phyloP scores from a whole-genome alignment of 2,113 vertebrate genomes.

The Corythaixoides concolor region DNA sequence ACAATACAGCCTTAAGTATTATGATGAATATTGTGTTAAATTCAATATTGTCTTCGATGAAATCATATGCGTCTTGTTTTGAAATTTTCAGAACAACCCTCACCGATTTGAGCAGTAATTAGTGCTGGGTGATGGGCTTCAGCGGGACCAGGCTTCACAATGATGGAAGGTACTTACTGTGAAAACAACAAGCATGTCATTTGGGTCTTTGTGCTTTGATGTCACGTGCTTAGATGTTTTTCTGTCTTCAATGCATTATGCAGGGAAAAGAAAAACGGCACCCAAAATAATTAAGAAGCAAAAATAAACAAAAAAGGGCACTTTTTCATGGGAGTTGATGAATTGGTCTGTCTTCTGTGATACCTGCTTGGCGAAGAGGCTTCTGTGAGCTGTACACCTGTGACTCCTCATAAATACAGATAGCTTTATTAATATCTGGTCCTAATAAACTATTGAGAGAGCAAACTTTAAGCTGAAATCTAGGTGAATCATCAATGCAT shows the following conservation, averaged over 20 bases:
- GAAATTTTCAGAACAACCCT: not conserved
- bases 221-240: not conserved
- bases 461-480: not conserved
- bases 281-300: not conserved
- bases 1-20: not conserved
- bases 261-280: not conserved
- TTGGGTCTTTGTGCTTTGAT: not conserved
- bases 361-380: not conserved
- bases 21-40: not conserved
- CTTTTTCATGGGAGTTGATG: not conserved
- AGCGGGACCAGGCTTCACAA: not conserved
- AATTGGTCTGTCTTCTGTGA: not conserved
- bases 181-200: not conserved
- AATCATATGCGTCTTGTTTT: not conserved
- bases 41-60: not conserved
- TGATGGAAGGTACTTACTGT: not conserved
- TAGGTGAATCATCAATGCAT: not conserved
- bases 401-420: not conserved
- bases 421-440: not conserved
- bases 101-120: not conserved
- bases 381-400: not conserved
- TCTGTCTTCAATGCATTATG: not conserved
- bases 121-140: not conserved
- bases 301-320: not conserved
- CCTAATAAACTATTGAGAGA: not conserved